Evolutionary conservation across 1,140 invertebrate species (phyloP).

Genomic region (Episyrphus balteatus): DNA sequence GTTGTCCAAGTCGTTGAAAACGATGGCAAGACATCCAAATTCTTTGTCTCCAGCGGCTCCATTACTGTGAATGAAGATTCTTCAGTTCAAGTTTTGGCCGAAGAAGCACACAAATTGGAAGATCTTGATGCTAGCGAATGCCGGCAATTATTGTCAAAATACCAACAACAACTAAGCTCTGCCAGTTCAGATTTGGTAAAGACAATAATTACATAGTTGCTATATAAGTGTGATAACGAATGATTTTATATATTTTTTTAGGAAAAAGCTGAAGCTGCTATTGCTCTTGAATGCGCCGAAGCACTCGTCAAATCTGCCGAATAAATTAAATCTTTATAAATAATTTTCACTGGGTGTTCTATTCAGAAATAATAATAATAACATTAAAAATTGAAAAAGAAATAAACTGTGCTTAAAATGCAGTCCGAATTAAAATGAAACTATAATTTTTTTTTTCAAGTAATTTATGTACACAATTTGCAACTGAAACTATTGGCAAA

Average conservation of each 20-base stretch:
- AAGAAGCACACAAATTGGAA: slow-evolving; percentile 88
- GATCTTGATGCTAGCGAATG: slow-evolving; percentile 69
- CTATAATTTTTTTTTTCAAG: no score
- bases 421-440: no score
- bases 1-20: slow-evolving; percentile 88
- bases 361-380: no score
- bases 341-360: no score
- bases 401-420: no score
- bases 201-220: slow-evolving; percentile 1
- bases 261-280: slow-evolving; percentile 85
- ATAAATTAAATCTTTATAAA: slow-evolving; percentile 35
- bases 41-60: slow-evolving; percentile 95
- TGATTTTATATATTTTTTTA: slow-evolving; percentile 22
- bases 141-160: slow-evolving; percentile 73
- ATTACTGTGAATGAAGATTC: slow-evolving; percentile 97
- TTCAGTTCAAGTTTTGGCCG: slow-evolving; percentile 93
- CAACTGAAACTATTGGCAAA: no score
- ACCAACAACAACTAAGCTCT: slow-evolving; percentile 67
- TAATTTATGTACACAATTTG: no score
- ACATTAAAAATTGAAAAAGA: no score
- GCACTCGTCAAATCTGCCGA: slow-evolving; percentile 77
- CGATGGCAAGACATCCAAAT: slow-evolving; percentile 74
- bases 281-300: slow-evolving; percentile 91
- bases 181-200: slow-evolving; percentile 64
- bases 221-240: slow-evolving; percentile 1